Percentiles rank a stretch among this genome's conserved stretches.
Conservation (phyloP, 92 coral and sea anemone species). For the Paramuricea clavata region DNA sequence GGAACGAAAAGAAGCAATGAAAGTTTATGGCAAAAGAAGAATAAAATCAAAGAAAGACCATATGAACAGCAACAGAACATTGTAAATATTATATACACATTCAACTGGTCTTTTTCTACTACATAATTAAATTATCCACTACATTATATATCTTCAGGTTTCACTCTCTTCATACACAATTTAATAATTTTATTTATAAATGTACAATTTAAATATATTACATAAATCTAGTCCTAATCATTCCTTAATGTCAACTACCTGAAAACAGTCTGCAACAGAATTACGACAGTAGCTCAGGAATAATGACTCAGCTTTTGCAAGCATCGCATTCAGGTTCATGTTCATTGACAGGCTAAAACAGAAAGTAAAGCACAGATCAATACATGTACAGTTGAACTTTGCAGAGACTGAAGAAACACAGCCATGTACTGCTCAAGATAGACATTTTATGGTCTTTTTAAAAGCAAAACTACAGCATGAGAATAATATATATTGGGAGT, state of each 20-base stretch:
- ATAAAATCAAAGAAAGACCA: not conserved
- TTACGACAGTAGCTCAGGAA: conserved; percentile 92
- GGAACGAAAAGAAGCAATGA: conserved; percentile 89
- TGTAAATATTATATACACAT: not conserved
- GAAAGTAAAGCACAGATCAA: not conserved
- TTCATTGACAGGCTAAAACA: conserved; percentile 85
- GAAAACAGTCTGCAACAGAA: conserved; percentile 92
- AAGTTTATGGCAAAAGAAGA: conserved; percentile 89
- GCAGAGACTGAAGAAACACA: not conserved
- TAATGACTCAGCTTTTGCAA: conserved; percentile 90
- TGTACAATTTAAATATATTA: not conserved
- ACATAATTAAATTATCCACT: too few relatives aligned
- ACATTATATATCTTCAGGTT: too few relatives aligned
- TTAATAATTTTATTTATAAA: conserved; percentile 1
- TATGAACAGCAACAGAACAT: not conserved
- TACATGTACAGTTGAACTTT: not conserved
- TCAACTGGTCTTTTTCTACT: too few relatives aligned
- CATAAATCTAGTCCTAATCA: not conserved
- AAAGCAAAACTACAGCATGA: too few relatives aligned
- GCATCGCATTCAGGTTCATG: conserved; percentile 86
- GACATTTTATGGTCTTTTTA: too few relatives aligned
- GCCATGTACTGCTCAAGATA: too few relatives aligned
- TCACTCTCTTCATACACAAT: not conserved
- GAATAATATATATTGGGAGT: too few relatives aligned
- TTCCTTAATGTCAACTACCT: conserved; percentile 69